Percentiles rank a stretch among this genome's conserved stretches.
Evolutionary conservation across 2,888 invertebrate species (phyloP).

Genomic region (Synanthedon tipuliformis): DNA sequence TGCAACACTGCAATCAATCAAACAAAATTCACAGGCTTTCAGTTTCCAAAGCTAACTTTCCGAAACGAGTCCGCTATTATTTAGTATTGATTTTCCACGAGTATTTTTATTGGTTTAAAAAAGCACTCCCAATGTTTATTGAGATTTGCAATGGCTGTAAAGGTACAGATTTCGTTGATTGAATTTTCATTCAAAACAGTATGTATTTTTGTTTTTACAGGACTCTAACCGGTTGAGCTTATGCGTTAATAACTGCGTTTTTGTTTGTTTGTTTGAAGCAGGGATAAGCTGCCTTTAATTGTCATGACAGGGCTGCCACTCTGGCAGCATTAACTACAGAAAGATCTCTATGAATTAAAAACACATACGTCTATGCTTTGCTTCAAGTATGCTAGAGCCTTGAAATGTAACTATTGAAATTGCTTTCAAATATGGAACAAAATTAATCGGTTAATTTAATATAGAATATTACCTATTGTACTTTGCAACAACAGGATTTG

Average conservation of each 20-base stretch:
- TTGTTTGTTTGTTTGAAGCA: no score
- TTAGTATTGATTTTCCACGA: slow-evolving; percentile 54
- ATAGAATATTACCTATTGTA: no score
- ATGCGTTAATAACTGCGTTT: not conserved
- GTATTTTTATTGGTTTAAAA: slow-evolving; percentile 45
- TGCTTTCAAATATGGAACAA: no score
- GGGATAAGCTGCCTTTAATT: no score
- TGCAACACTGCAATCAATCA: slow-evolving; percentile 50
- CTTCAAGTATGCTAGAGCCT: no score
- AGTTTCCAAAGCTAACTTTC: slow-evolving; percentile 51
- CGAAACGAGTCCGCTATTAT: slow-evolving; percentile 43
- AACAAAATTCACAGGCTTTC: slow-evolving; percentile 47
- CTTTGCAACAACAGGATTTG: no score
- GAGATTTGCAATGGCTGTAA: slow-evolving; percentile 40
- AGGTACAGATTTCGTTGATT: slow-evolving; percentile 32
- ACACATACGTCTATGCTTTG: no score
- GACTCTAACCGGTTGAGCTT: not conserved
- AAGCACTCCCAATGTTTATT: slow-evolving; percentile 34
- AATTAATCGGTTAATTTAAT: no score
- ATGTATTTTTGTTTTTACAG: slow-evolving; percentile 1
- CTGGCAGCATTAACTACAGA: no score
- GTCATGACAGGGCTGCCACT: no score
- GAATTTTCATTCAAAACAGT: slow-evolving; percentile 28
- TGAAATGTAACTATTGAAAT: no score
- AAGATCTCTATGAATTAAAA: no score